Evolutionary conservation across 2,113 vertebrate species (phyloP).

Genomic region (Pollachius pollachius): DNA sequence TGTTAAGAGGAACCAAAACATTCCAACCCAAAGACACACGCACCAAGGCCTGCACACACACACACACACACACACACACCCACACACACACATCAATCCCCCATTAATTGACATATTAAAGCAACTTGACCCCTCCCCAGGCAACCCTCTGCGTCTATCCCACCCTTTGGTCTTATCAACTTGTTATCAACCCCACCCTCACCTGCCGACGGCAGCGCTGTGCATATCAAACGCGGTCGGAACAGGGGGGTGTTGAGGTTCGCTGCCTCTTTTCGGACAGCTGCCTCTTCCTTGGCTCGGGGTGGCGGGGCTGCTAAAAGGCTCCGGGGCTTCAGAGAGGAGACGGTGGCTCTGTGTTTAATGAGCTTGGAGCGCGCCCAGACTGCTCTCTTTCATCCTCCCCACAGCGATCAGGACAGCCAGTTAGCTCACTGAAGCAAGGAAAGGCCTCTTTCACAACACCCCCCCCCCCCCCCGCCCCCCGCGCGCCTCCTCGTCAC

Average conservation of each 20-base stretch:
- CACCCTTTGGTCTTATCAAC: too few relatives aligned
- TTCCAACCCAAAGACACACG: too few relatives aligned
- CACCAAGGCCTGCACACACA: too few relatives aligned
- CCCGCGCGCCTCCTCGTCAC: not conserved
- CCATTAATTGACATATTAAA: too few relatives aligned
- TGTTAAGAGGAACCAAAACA: too few relatives aligned
- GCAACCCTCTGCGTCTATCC: too few relatives aligned
- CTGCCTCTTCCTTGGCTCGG: not conserved
- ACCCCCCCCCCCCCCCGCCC: not conserved
- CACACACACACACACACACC: too few relatives aligned
- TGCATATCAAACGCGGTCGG: constrained; percentile 12
- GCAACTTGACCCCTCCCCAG: too few relatives aligned
- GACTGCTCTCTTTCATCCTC: constrained; percentile 42
- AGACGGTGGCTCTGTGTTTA: constrained; percentile 41
- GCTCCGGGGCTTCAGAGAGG: constrained; percentile 36
- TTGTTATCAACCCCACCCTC: not conserved
- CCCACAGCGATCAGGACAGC: constrained; percentile 33
- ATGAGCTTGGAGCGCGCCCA: constrained; percentile 52
- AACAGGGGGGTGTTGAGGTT: too few relatives aligned
- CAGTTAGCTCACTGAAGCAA: constrained; percentile 42
- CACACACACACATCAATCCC: too few relatives aligned
- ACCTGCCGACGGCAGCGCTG: constrained; percentile 21
- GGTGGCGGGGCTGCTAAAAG: constrained; percentile 19
- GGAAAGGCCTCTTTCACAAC: constrained; percentile 32
- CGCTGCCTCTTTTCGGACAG: too few relatives aligned